Evolutionary conservation across 37 sponge, comb jelly and placozoan species (phyloP).

Genomic region (Cliona cf. orientalis): DNA sequence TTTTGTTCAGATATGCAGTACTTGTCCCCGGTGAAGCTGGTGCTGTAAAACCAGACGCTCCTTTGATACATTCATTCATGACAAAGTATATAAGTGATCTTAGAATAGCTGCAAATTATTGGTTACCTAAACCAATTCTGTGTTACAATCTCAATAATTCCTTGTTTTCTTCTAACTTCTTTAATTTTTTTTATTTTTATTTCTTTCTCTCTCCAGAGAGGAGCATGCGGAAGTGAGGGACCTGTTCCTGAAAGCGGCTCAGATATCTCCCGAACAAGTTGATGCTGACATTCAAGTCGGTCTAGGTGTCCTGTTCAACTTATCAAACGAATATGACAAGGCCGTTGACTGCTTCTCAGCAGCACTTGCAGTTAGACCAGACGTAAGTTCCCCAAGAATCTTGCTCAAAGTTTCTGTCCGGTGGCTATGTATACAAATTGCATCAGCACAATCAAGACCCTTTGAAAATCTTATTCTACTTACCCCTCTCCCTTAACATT

Average conservation of each 20-base stretch:
- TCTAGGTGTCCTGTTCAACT: slow-evolving; percentile 84
- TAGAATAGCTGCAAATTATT: not conserved
- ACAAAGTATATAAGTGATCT: not conserved
- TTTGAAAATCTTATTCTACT: not conserved
- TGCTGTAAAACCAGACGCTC: not conserved
- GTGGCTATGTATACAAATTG: too few relatives aligned
- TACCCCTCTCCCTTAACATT: not conserved
- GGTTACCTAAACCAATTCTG: not conserved
- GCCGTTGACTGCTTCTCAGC: slow-evolving; percentile 89
- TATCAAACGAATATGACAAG: slow-evolving; percentile 86
- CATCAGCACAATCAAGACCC: too few relatives aligned
- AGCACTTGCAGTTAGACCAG: slow-evolving; percentile 67
- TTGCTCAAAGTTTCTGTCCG: too few relatives aligned
- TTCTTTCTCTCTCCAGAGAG: too few relatives aligned
- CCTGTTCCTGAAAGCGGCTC: slow-evolving; percentile 77
- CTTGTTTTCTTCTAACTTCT: not conserved
- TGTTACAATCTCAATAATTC: not conserved
- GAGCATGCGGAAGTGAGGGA: slow-evolving; percentile 47
- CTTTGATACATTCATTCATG: slow-evolving; percentile 44
- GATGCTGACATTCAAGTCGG: slow-evolving; percentile 85
- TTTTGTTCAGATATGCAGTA: not conserved
- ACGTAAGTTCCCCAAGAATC: too few relatives aligned
- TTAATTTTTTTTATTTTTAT: too few relatives aligned
- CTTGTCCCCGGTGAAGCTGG: not conserved
- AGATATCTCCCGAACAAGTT: slow-evolving; percentile 54